Conservation (phyloP, 2,888 invertebrate genomes). For the Chrysotoxum bicinctum region DNA sequence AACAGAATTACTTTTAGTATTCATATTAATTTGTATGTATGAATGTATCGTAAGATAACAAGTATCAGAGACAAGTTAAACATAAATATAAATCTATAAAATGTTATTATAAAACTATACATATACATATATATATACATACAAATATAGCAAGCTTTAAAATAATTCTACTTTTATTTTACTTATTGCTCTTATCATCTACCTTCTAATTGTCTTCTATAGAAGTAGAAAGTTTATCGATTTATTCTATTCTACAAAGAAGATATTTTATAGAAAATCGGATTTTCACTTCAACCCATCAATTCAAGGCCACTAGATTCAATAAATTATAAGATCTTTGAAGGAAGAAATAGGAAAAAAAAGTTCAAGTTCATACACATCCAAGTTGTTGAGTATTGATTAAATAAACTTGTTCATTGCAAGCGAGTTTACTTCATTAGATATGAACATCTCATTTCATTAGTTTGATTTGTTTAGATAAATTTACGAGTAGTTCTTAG, state of each 20-base stretch:
- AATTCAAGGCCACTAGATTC: constrained; percentile 3
- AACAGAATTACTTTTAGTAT: too few relatives aligned
- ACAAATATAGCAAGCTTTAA: too few relatives aligned
- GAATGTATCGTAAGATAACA: too few relatives aligned
- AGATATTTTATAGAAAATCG: constrained; percentile 2
- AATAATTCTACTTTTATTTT: neutral
- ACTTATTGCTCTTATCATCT: neutral
- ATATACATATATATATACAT: too few relatives aligned
- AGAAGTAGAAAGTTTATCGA: neutral
- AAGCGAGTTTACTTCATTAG: neutral
- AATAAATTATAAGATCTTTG: constrained; percentile 8
- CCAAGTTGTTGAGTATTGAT: constrained; percentile 6
- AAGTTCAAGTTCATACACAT: constrained; percentile 7
- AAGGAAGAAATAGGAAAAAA: neutral
- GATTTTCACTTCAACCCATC: constrained; percentile 10
- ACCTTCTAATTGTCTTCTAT: neutral
- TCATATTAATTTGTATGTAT: too few relatives aligned
- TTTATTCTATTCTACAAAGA: neutral
- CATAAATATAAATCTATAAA: too few relatives aligned
- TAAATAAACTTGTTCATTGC: neutral
- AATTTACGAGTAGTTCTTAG: neutral
- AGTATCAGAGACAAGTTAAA: too few relatives aligned
- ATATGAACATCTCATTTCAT: neutral
- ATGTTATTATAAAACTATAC: too few relatives aligned
- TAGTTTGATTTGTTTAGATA: neutral